phyloP scores from a whole-genome alignment of 2,797 vertebrate genomes.

The Rhinichthys osculus region DNA sequence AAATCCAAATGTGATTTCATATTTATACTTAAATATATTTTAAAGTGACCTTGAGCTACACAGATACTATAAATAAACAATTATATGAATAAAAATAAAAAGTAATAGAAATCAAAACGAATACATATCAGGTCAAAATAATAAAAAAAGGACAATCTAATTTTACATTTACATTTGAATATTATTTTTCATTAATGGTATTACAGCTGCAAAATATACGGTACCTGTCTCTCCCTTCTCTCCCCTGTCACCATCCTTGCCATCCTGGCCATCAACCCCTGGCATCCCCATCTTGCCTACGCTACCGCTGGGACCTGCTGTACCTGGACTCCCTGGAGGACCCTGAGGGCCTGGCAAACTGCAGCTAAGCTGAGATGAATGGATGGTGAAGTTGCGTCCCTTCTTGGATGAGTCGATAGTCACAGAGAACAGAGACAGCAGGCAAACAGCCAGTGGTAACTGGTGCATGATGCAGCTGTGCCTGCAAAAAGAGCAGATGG shows the following conservation, averaged over 20 bases:
- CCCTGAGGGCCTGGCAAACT: slow-evolving; percentile 90
- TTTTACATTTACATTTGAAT: background rate
- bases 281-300: slow-evolving; percentile 90
- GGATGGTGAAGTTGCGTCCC: slow-evolving; percentile 74
- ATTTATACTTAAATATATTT: background rate
- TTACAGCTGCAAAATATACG: background rate
- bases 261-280: slow-evolving; percentile 90
- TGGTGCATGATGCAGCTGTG: slow-evolving; percentile 83
- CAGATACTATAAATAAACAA: background rate
- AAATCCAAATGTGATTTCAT: background rate
- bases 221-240: slow-evolving; percentile 85
- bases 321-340: slow-evolving; percentile 84
- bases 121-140: background rate
- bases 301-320: slow-evolving; percentile 80
- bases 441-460: slow-evolving; percentile 78
- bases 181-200: background rate
- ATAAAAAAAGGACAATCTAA: background rate
- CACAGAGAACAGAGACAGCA: slow-evolving; percentile 78
- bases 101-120: background rate
- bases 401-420: slow-evolving; percentile 71
- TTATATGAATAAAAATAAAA: background rate
- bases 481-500: slow-evolving; percentile 46
- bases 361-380: slow-evolving; percentile 87
- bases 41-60: background rate
- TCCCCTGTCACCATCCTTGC: slow-evolving; percentile 87